Percentiles rank a stretch among this genome's conserved stretches.
Evolutionary conservation across 2,113 vertebrate genomes (phyloP).

Genomic region (Athene noctua): DNA sequence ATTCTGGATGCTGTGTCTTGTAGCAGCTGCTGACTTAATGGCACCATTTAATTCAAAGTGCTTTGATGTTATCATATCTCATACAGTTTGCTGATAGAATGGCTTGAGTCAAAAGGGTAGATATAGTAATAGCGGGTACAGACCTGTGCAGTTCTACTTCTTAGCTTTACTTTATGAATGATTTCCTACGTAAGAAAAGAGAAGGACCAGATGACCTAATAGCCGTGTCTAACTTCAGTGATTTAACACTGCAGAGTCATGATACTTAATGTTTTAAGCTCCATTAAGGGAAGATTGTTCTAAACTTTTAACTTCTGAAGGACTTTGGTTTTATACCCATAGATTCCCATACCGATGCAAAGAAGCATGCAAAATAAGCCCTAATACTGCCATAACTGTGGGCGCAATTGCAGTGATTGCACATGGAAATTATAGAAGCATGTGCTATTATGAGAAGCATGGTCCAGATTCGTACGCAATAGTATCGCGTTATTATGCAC

Average conservation of each 20-base stretch:
- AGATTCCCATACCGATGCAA: neutral
- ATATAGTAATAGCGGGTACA: neutral
- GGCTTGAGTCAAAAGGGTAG: neutral
- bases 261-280: slow-evolving; percentile 12
- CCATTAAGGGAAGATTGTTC: slow-evolving; percentile 16
- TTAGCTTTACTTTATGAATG: neutral
- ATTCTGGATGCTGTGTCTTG: neutral
- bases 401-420: neutral
- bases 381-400: neutral
- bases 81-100: neutral
- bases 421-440: neutral
- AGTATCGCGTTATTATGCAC: neutral
- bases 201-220: neutral
- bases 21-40: neutral
- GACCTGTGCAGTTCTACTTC: neutral
- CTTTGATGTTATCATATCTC: neutral
- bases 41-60: neutral
- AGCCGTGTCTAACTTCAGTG: neutral
- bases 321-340: neutral
- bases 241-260: neutral
- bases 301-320: neutral
- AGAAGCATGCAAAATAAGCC: neutral
- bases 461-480: neutral
- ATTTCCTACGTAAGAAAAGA: neutral
- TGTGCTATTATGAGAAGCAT: neutral